These are phyloP conservation scores for Crocodylus rhombifer DNA, from an alignment of 2,797 vertebrate species.

Conservation along the genomic window DNA sequence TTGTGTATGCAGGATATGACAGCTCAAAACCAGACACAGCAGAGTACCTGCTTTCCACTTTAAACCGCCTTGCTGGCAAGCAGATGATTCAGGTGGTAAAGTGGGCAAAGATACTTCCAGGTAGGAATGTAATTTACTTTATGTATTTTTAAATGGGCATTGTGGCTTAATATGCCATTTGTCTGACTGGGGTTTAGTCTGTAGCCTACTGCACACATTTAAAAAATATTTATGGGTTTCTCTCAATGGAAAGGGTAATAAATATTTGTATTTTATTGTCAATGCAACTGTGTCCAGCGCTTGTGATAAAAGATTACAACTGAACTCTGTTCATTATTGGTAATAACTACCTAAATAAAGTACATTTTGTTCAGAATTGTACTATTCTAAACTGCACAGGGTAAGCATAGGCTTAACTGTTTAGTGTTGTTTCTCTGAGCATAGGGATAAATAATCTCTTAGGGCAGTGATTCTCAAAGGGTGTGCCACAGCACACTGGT, in stretches of 20 bases:
- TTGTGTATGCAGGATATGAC: slow-evolving; percentile 95
- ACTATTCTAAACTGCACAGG: neutral
- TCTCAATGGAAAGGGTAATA: neutral
- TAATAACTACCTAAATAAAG: slow-evolving; percentile 7
- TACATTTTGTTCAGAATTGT: fast-evolving
- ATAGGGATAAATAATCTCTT: too few relatives aligned
- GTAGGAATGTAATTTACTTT: slow-evolving; percentile 74
- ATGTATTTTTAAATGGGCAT: neutral
- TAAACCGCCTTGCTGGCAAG: slow-evolving; percentile 97
- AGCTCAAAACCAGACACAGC: slow-evolving; percentile 92
- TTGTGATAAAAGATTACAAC: neutral
- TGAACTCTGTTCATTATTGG: neutral
- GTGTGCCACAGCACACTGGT: too few relatives aligned
- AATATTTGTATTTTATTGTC: neutral
- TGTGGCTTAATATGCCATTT: neutral
- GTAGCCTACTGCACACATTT: neutral
- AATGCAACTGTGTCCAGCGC: neutral
- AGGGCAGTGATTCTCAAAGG: too few relatives aligned
- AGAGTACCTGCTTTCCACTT: slow-evolving; percentile 94
- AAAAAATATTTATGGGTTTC: neutral
- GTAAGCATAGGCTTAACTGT: neutral
- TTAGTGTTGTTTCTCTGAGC: neutral
- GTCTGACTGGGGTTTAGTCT: neutral
- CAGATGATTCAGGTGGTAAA: slow-evolving; percentile 99
- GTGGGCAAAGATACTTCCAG: slow-evolving; percentile 99